These are phyloP conservation scores for Rhagonycha lutea DNA, from an alignment of 2,888 invertebrate species.

Conservation along the genomic window DNA sequence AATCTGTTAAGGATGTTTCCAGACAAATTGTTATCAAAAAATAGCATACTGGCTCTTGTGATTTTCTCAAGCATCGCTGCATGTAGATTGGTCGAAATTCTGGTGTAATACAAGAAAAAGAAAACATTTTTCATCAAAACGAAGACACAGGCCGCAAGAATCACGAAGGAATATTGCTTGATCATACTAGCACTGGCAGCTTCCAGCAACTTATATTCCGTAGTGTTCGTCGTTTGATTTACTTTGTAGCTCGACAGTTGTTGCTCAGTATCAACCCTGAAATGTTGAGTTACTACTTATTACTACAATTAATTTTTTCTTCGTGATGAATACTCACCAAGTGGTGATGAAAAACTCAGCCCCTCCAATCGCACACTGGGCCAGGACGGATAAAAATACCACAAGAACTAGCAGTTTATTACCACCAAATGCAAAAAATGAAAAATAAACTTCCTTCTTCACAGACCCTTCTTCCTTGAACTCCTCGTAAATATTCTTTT, in stretches of 20 bases:
- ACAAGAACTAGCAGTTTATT: conserved; percentile 26
- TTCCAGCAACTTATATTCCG: conserved; percentile 15
- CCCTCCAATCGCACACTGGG: conserved; percentile 33
- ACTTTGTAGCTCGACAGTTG: conserved; percentile 6
- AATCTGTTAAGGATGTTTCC: conserved; percentile 40
- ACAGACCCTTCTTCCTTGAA: conserved; percentile 38
- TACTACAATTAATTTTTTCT: not conserved
- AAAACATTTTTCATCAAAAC: conserved; percentile 33
- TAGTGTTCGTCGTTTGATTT: conserved; percentile 17
- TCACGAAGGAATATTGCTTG: conserved; percentile 40
- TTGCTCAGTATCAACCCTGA: conserved; percentile 33
- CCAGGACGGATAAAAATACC: conserved; percentile 28
- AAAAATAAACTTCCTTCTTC: conserved; percentile 34
- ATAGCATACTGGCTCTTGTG: conserved; percentile 34
- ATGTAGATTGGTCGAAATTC: conserved; percentile 38
- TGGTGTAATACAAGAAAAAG: conserved; percentile 38
- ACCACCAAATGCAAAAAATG: conserved; percentile 38
- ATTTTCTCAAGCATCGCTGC: conserved; percentile 31
- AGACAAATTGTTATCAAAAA: conserved; percentile 35
- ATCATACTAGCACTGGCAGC: conserved; percentile 20
- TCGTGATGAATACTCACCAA: conserved; percentile 8
- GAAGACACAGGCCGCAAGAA: conserved; percentile 20
- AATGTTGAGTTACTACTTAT: not conserved
- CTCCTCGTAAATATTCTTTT: conserved; percentile 35
- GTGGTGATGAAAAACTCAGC: conserved; percentile 36